Evolutionary conservation across 2,888 invertebrate genomes (phyloP), one percentile per base, ranked within the genome.

Genomic region (Schizotus pectinicornis): DNA sequence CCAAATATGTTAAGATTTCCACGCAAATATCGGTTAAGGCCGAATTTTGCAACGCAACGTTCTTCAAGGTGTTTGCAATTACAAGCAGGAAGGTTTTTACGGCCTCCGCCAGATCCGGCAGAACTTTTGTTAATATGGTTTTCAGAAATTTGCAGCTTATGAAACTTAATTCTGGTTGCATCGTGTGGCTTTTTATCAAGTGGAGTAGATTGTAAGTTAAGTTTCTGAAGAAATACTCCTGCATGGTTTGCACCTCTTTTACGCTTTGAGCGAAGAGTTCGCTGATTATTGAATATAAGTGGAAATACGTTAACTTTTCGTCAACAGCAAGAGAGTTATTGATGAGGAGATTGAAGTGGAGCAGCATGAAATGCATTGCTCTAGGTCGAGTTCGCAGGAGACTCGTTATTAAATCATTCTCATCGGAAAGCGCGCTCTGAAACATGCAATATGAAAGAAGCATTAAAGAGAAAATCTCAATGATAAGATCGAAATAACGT

Each of bases 161-260:
- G 42, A 61, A 56, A 30, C 77, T 67, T 6, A 82, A 74, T 11
- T 78, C 70, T 1, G 71, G 63, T 46, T 77, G 72, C 7, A 72
- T 70, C 12, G 74, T 68, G 45, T 79, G 77, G 42, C 73, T 72
- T 2, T 81, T 82, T 1, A 85, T 82, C 1, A 84, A 77, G 64
- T 85, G 79, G 1, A 84, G 73, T 13, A 88, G 73, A 50, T 81
- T 83, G 60, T 83, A 81, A 49, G 83, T 81, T 5, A 84, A 78
- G 64, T 85, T 87, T 65, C 84, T 82, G 35, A 85, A 79, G 8
- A 88, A 71, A 64, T 84, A 87, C 0, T 80, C 76, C 6, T 83
- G 82, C n/a, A 86, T 80, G 1, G 78, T 67, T 42, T 79, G 72
- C 3, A 77, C 73, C n/a, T 79, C 41, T 1, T 70, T 59, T 5